phyloP scores from a whole-genome alignment of 92 coral and sea anemone genomes.

The Micromussa lordhowensis region DNA sequence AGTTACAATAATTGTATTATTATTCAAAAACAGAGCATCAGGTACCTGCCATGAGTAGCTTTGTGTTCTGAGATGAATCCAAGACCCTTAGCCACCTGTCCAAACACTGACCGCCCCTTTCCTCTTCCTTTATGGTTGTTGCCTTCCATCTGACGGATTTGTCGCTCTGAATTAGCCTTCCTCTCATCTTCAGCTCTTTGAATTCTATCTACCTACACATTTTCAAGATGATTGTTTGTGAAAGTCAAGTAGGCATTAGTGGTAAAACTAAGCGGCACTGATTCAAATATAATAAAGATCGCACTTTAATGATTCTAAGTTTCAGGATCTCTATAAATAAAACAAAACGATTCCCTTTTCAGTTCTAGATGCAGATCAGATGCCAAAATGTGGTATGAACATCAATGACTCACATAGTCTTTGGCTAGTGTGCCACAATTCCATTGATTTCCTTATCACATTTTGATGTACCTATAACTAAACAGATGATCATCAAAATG shows the following conservation, averaged over 20 bases:
- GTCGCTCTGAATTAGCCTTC: conserved; percentile 45
- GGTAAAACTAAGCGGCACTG: too few species aligned
- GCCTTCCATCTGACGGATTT: conserved; percentile 42
- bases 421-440: neutral
- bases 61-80: conserved; percentile 61
- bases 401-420: neutral
- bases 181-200: conserved; percentile 64
- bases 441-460: neutral
- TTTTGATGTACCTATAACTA: neutral
- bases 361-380: too few species aligned
- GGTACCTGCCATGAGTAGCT: conserved; percentile 67
- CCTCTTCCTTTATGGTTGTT: conserved; percentile 60
- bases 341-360: too few species aligned
- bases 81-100: conserved; percentile 59
- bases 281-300: too few species aligned
- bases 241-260: too few species aligned
- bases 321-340: too few species aligned
- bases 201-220: conserved; percentile 63
- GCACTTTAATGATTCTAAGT: too few species aligned
- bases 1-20: too few species aligned
- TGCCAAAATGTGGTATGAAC: too few species aligned
- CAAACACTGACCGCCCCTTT: conserved; percentile 52
- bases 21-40: neutral
- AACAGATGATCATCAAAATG: neutral
- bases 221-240: too few species aligned